phyloP scores from a whole-genome alignment of 1,140 invertebrate species.

The Reticulitermes speratus region DNA sequence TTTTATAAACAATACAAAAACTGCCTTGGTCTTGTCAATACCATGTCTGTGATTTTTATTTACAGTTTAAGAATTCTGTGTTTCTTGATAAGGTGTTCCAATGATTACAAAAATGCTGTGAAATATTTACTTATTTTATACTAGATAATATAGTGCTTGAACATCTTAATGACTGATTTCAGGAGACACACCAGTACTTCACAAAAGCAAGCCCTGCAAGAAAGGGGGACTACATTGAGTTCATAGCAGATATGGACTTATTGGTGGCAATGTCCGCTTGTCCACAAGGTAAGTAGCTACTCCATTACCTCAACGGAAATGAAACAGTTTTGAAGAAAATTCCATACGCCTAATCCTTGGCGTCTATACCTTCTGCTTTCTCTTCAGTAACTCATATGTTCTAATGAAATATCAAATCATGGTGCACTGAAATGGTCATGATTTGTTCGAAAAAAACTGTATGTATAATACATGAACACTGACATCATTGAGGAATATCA shows the following conservation, averaged over 20 bases:
- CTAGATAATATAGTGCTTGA: too few relatives aligned
- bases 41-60: too few relatives aligned
- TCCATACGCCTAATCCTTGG: too few relatives aligned
- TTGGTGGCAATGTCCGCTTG: conserved; percentile 50
- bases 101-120: too few relatives aligned
- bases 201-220: conserved; percentile 50
- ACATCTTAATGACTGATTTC: background rate
- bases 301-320: background rate
- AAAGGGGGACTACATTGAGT: conserved; percentile 53
- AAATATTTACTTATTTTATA: too few relatives aligned
- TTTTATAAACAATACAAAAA: too few relatives aligned
- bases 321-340: background rate
- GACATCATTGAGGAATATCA: background rate
- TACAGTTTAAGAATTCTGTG: too few relatives aligned
- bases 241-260: conserved; percentile 54
- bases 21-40: too few relatives aligned
- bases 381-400: background rate
- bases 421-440: too few relatives aligned
- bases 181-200: conserved; percentile 52
- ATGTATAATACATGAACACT: background rate
- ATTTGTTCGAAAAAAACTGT: too few relatives aligned
- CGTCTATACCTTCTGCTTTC: background rate
- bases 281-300: conserved; percentile 44
- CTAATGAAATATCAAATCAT: too few relatives aligned
- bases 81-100: too few relatives aligned